These are phyloP conservation scores for Hirudinaria manillensis DNA, from an alignment of 2,888 invertebrate species.

Conservation along the genomic window DNA sequence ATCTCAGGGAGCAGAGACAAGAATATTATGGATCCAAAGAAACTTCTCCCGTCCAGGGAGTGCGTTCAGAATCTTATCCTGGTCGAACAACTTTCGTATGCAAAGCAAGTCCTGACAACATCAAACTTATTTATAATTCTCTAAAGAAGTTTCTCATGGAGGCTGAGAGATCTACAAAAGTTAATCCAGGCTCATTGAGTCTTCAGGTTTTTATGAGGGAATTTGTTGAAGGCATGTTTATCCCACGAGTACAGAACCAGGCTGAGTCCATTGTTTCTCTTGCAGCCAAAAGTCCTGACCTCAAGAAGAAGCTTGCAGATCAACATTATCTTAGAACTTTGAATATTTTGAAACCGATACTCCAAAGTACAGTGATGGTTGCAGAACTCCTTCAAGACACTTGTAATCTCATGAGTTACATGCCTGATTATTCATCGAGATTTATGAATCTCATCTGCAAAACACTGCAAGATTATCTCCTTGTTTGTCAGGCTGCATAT, in stretches of 20 bases:
- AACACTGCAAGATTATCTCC: conserved; percentile 67
- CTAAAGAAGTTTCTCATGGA: conserved; percentile 76
- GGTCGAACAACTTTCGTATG: conserved; percentile 1
- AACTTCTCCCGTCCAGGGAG: neutral
- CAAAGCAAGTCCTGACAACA: conserved; percentile 22
- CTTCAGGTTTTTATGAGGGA: conserved; percentile 77
- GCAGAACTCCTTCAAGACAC: conserved; percentile 66
- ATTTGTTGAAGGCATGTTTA: conserved; percentile 78
- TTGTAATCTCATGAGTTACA: conserved; percentile 64
- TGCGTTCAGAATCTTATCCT: conserved; percentile 52
- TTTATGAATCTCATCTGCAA: conserved; percentile 69
- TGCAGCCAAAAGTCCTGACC: conserved; percentile 58
- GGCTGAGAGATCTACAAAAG: conserved; percentile 66
- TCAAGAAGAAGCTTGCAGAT: conserved; percentile 71
- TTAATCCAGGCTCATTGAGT: conserved; percentile 61
- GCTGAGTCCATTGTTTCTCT: conserved; percentile 63
- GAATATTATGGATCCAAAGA: conserved; percentile 43
- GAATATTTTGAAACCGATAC: conserved; percentile 63
- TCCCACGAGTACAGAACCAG: conserved; percentile 66
- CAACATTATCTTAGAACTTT: conserved; percentile 66
- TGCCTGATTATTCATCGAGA: conserved; percentile 70
- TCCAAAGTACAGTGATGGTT: conserved; percentile 65
- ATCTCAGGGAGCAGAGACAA: conserved; percentile 57
- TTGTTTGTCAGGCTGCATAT: conserved; percentile 69
- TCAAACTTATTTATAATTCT: conserved; percentile 68